Evolutionary conservation across 2,113 vertebrate genomes (phyloP), one percentile per base, ranked within the genome.

Genomic region (Dasyprocta punctata): DNA sequence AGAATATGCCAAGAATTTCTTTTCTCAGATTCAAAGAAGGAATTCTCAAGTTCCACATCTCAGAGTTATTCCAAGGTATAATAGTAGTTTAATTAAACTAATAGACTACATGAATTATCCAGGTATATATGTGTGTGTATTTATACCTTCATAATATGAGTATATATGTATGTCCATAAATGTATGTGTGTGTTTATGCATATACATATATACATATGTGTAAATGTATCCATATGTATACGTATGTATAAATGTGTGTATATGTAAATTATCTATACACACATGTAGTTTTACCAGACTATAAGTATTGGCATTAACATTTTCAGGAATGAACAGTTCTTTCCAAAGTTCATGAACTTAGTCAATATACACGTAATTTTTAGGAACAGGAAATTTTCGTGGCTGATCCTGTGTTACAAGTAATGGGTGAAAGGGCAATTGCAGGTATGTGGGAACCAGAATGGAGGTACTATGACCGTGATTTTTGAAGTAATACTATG

Each of bases 401-500:
- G 20, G 5, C 81, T 69, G 24, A 28, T 26, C 10, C 36, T 86
- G 63, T 92, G 36, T 81, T 82, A 38, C 12, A 81, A 58, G 49
- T 73, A 56, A 65, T 63, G 30, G 80, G 7, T 77, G 22, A 86
- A 93, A 73, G 75, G 73, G 69, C 67, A 61, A 52, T 78, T 78
- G 30, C 58, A 73, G 38, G 36, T 78, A 30, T 33, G 8, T 67
- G n/a, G 38, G 77, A 84, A 67, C 28, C 33, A 87, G 84, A 91
- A 56, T 54, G 9, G 20, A 77, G 52, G 63, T n/a, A 5, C 69
- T 38, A 1, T 71, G n/a, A 52, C 12, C 65, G 38, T 67, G 33
- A 85, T 38, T 92, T 81, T 82, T 93, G 60, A 85, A 94, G 87
- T 58, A 77, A 65, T 22, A 44, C 30, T 95, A 28, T 92, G 60